Conservation (phyloP, 2,888 invertebrate genomes). For the Acanthosepion lycidas region DNA sequence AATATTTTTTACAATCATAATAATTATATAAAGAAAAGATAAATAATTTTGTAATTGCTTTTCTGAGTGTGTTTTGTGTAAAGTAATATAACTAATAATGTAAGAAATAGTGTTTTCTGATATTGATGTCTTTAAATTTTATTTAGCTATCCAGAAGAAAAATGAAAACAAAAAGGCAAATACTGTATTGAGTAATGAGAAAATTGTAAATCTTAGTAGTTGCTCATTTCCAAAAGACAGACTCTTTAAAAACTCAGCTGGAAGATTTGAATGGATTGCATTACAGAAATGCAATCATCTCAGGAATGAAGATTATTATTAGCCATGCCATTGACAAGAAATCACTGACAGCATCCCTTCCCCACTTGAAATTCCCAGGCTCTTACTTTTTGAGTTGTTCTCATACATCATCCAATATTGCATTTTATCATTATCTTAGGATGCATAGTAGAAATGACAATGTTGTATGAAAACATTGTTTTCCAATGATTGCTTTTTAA, state of each 20-base stretch:
- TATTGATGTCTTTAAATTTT: neutral
- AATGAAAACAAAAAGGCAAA: neutral
- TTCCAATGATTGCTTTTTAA: constrained; percentile 4
- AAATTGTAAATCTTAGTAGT: neutral
- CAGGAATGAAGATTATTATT: neutral
- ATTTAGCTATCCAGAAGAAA: neutral
- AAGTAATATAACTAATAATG: too few relatives aligned
- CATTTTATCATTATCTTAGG: neutral
- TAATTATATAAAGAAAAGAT: too few relatives aligned
- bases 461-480: neutral
- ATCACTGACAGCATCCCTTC: neutral
- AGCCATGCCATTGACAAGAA: neutral
- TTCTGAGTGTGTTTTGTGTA: too few relatives aligned
- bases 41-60: too few relatives aligned
- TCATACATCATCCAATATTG: neutral
- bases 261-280: neutral
- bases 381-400: neutral
- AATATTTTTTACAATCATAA: too few relatives aligned
- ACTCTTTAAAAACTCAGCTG: neutral
- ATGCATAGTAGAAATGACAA: neutral
- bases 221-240: neutral
- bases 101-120: too few relatives aligned
- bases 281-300: neutral
- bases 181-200: neutral
- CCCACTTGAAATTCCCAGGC: neutral